Conservation (phyloP, 2,888 invertebrate genomes). For the Nycteola revayana region DNA sequence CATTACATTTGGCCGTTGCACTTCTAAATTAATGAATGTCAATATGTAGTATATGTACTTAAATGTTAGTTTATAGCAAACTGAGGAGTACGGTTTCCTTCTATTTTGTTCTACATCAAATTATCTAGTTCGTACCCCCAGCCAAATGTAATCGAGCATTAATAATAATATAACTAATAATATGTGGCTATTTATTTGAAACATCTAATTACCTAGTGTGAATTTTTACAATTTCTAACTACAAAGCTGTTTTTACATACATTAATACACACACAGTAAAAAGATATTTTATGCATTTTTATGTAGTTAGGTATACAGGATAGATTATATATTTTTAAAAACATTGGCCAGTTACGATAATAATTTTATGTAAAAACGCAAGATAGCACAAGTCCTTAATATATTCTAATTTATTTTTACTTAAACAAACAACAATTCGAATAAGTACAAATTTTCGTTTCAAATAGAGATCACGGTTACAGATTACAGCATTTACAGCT, state of each 20-base stretch:
- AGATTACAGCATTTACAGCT: conserved; percentile 41
- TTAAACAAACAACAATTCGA: conserved; percentile 58
- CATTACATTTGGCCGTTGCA: conserved; percentile 22
- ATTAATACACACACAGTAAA: conserved; percentile 55
- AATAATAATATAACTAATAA: conserved; percentile 31
- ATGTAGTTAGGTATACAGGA: conserved; percentile 33
- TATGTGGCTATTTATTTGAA: conserved; percentile 41
- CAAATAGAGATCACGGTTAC: conserved; percentile 54
- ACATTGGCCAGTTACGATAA: conserved; percentile 51
- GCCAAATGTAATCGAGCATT: conserved; percentile 26
- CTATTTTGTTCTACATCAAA: too few relatives aligned
- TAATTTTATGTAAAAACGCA: conserved; percentile 40
- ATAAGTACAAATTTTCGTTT: conserved; percentile 57
- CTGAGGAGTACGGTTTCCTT: conserved; percentile 17
- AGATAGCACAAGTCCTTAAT: conserved; percentile 47
- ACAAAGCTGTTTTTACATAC: conserved; percentile 62
- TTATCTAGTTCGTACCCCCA: neutral
- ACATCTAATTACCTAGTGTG: conserved; percentile 52
- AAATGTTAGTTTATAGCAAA: conserved; percentile 9
- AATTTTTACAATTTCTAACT: conserved; percentile 63
- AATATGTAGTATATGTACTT: conserved; percentile 6
- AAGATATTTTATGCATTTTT: conserved; percentile 40
- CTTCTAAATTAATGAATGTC: conserved; percentile 7
- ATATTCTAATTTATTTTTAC: conserved; percentile 41
- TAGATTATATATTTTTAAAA: conserved; percentile 42